phyloP scores from a whole-genome alignment of 2,797 vertebrate species.

The Anableps anableps region DNA sequence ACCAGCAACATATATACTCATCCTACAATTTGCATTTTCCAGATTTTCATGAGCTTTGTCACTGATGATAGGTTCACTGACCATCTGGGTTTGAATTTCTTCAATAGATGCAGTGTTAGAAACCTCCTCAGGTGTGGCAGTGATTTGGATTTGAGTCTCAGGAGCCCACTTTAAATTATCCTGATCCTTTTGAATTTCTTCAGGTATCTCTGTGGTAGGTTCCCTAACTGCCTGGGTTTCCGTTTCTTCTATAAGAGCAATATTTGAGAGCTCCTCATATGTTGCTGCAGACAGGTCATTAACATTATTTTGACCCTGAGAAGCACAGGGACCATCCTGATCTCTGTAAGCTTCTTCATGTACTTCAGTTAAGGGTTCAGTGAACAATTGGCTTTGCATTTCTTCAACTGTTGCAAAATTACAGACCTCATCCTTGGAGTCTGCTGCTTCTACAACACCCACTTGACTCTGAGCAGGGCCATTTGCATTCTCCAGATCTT shows the following conservation, averaged over 20 bases:
- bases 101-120: background rate
- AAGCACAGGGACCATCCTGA: background rate
- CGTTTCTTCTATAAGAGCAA: slow-evolving; percentile 2
- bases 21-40: background rate
- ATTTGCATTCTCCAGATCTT: background rate
- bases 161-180: background rate
- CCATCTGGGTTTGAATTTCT: slow-evolving; percentile 17
- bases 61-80: slow-evolving; percentile 8
- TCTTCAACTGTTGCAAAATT: background rate
- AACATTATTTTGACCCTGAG: slow-evolving; percentile 13
- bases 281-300: slow-evolving; percentile 5
- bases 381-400: background rate
- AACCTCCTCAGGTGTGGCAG: slow-evolving; percentile 5
- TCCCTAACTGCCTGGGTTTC: slow-evolving; percentile 14
- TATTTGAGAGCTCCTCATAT: slow-evolving; percentile 3
- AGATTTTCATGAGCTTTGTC: background rate
- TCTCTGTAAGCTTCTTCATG: background rate
- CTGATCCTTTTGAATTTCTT: background rate
- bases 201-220: background rate
- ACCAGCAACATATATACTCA: background rate
- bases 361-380: slow-evolving; percentile 14
- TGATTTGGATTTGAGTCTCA: slow-evolving; percentile 19
- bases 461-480: background rate
- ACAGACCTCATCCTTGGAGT: background rate
- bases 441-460: slow-evolving; percentile 2